Evolutionary conservation across 2,113 vertebrate species (phyloP), one percentile per base, ranked within the genome.

Genomic region (Jacana jacana): DNA sequence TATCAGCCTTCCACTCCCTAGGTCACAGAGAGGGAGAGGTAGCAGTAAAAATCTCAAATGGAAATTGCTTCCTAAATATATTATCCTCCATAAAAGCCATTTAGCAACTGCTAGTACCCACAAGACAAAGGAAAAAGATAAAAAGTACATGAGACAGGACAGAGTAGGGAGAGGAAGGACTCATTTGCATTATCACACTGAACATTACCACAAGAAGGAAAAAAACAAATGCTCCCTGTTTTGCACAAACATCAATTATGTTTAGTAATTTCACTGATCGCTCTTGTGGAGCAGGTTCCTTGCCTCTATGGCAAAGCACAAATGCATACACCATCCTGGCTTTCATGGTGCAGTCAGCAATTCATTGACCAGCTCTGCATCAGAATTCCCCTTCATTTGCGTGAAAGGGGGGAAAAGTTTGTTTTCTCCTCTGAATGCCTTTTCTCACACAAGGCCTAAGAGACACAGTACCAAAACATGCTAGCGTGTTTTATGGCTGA

Each of bases 121-220:
- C 63, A 97, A 96, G 96, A 97, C 92, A 97, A 97, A 97, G 89
- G 44, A 58, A 96, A 95, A 82, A 93, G 76, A 96, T 22, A 31
- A 95, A 96, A 91, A 94, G 91, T 87, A 82, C 68, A 51, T 70
- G 68, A 91, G 91, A 97, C 69, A 94, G 24, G 18, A 94, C 39
- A 48, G 66, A 81, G 55, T 18, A 49, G 51, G 52, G 51, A 95
- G 54, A 5, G 1, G 27, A 84, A 96, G 85, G 76, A 82, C 77
- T 96, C 90, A 93, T 97, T 97, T 97, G 97, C 95, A 98, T 97
- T 94, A 97, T 97, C 85, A 97, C 94, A 96, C 92, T 97, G 94
- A 98, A 93, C 97, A 97, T 97, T 97, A 98, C 96, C 89, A 97
- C 96, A 98, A 97, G 95, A 94, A 98, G 79, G 46, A 92, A 96